Evolutionary conservation across 2,888 invertebrate species (phyloP), one percentile per base, ranked within the genome.

Genomic region (Caenorhabditis virilis): DNA sequence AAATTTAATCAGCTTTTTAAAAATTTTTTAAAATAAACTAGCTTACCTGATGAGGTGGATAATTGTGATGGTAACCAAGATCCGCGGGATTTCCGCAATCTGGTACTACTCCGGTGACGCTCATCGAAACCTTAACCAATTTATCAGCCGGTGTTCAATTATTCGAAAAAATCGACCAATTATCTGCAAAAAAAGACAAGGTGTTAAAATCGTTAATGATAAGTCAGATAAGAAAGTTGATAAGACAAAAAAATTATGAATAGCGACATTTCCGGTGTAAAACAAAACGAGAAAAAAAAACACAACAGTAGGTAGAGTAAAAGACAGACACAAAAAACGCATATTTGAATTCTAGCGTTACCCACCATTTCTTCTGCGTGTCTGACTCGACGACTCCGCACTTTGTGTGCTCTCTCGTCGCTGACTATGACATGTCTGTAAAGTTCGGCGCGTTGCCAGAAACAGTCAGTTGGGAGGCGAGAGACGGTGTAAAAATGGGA

Each of bases 271-370:
- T 42, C 20, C 20, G 18, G 11, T 18, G 11, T 5, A 42, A 42
- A 42, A 42, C 22, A 42, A 5, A 42, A 9, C 15, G 23, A 15
- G n/a, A 23, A 23, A 42, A 7, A 15, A 42, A 23, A 42, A 42
- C 6, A 13, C 13, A 9, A 13, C 30, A 9, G 6, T 13, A 6
- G 30, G 30, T 30, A 9, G 7, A 30, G 13, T 13, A 30, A 13
- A 30, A 30, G 30, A 30, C 30, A 22, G 42, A 42, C 22, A 20
- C 22, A 42, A 23, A 18, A 23, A 20, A 45, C 22, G 27, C 27
- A 45, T 58, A 58, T 63, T 63, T 63, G 63, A 63, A 63, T 63
- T 63, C 63, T 63, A 41, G 30, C 33, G 63, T 41, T 63, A 63
- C 63, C 57, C 63, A 58, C 63, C 57, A 39, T 42, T 53, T 25